These are phyloP conservation scores for Galleria mellonella DNA, from an alignment of 1,140 invertebrate genomes.

Conservation along the genomic window DNA sequence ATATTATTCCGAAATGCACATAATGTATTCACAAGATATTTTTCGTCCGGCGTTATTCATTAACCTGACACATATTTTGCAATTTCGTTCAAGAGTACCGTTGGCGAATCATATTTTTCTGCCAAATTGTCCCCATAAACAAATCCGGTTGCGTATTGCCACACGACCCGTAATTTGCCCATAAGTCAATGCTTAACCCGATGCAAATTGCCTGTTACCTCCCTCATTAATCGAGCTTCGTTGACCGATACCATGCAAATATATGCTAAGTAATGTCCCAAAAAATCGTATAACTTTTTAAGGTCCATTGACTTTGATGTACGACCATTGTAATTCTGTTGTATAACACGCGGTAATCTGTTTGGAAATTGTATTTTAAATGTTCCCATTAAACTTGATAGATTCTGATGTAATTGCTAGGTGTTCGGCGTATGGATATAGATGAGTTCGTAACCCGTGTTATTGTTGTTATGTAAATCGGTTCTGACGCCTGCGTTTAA, in stretches of 20 bases:
- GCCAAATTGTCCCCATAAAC: constrained; percentile 5
- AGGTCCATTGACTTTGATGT: constrained; percentile 1
- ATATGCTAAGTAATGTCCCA: background rate
- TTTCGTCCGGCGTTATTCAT: too few species aligned
- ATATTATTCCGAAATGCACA: too few species aligned
- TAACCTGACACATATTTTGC: too few species aligned
- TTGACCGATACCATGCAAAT: constrained; percentile 4
- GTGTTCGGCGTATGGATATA: background rate
- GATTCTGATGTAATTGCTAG: constrained; percentile 2
- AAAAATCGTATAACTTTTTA: constrained; percentile 2
- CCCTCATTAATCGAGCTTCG: constrained; percentile 5
- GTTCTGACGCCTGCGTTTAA: background rate
- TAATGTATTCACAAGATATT: too few species aligned
- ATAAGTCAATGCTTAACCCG: constrained; percentile 20
- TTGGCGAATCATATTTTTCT: constrained; percentile 4
- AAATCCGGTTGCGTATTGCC: constrained; percentile 1
- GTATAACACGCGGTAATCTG: constrained; percentile 6
- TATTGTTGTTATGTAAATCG: constrained; percentile 8
- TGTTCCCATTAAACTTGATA: constrained; percentile 8
- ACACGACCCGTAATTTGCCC: background rate
- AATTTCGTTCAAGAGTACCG: constrained; percentile 5
- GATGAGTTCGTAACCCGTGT: background rate
- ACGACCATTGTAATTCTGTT: constrained; percentile 2
- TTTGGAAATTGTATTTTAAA: constrained; percentile 3
- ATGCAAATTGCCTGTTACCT: constrained; percentile 34